A percentile compares a stretch with the other conserved stretches of the same genome.
These are phyloP conservation scores for Xylocopa sonorina DNA, from an alignment of 1,140 invertebrate genomes.

Conservation along the genomic window DNA sequence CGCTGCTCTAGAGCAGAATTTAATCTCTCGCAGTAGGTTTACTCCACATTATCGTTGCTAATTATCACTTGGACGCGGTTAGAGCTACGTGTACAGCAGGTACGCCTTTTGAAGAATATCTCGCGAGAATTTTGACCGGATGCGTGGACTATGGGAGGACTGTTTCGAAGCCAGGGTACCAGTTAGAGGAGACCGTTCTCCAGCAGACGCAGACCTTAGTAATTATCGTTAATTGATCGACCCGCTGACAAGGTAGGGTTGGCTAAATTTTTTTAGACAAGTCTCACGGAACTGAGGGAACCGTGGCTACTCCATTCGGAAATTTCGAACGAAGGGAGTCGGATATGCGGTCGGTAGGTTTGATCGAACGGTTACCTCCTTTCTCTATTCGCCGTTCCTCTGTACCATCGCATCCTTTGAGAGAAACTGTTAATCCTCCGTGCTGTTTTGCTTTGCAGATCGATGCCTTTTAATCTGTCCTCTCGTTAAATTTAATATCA, in stretches of 20 bases:
- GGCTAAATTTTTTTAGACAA: slow-evolving; percentile 8
- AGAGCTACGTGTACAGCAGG: too few species aligned
- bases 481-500: slow-evolving; percentile 67
- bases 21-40: too few species aligned
- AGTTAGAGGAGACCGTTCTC: not conserved
- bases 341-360: slow-evolving; percentile 44
- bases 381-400: not conserved
- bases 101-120: too few species aligned
- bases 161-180: too few species aligned
- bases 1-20: too few species aligned
- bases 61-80: too few species aligned
- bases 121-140: too few species aligned
- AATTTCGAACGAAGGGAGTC: slow-evolving; percentile 53
- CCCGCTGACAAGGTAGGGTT: not conserved
- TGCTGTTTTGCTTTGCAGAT: slow-evolving; percentile 54
- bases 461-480: slow-evolving; percentile 68
- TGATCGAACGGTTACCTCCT: slow-evolving; percentile 52
- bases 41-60: too few species aligned
- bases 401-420: slow-evolving; percentile 40
- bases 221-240: slow-evolving; percentile 32
- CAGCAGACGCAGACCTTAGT: not conserved
- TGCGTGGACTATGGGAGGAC: too few species aligned
- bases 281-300: not conserved
- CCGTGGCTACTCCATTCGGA: slow-evolving; percentile 21
- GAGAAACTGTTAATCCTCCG: slow-evolving; percentile 59